Percentiles rank a stretch among this genome's conserved stretches.
These are phyloP conservation scores for Ophiothrix spiculata DNA, from an alignment of 35 echinoderm and acorn worm species.

Conservation along the genomic window DNA sequence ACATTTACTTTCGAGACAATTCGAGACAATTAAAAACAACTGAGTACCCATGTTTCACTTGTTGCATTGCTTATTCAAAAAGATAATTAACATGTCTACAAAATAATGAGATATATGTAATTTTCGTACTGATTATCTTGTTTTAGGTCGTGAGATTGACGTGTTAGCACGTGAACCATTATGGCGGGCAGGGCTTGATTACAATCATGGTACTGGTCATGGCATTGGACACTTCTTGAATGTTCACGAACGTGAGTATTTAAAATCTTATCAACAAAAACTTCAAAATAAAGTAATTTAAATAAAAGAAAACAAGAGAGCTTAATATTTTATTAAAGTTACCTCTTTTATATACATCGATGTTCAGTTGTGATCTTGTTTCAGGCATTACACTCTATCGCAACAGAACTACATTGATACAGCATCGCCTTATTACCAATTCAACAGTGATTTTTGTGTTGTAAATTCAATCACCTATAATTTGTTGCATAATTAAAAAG, in stretches of 20 bases:
- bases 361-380: too few species aligned
- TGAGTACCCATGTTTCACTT: not conserved
- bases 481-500: too few species aligned
- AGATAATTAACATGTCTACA: not conserved
- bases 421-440: too few species aligned
- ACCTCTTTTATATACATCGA: too few species aligned
- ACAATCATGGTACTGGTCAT: conserved; percentile 89
- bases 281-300: too few species aligned
- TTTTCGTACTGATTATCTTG: not conserved
- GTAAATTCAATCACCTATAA: too few species aligned
- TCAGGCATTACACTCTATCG: too few species aligned
- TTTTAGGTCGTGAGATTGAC: conserved; percentile 69
- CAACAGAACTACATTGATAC: too few species aligned
- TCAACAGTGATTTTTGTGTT: too few species aligned
- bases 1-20: not conserved
- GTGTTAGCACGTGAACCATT: conserved; percentile 59
- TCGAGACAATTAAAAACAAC: not conserved
- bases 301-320: too few species aligned
- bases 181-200: conserved; percentile 72
- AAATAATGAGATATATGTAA: not conserved
- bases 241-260: conserved; percentile 89
- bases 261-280: too few species aligned
- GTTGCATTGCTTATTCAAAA: not conserved
- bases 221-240: conserved; percentile 85
- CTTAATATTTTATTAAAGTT: too few species aligned